A percentile compares a stretch with the other conserved stretches of the same genome.
Conservation (phyloP, 2,113 vertebrate genomes). For the Microcebus lehilahytsara region DNA sequence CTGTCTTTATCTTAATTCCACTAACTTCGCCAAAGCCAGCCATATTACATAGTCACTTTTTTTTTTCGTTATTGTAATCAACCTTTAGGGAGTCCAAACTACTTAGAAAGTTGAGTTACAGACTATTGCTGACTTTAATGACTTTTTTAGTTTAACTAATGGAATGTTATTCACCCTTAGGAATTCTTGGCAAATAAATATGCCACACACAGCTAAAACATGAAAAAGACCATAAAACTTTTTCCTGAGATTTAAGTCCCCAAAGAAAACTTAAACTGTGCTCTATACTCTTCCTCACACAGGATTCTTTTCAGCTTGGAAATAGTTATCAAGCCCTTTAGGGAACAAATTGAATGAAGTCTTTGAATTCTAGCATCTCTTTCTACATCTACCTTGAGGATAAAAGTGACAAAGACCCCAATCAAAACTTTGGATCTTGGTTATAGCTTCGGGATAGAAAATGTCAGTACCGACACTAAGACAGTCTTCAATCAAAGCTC, state of each 20-base stretch:
- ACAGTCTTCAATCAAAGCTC: not conserved
- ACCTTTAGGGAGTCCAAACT: not conserved
- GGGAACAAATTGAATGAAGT: constrained; percentile 14
- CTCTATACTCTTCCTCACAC: not conserved
- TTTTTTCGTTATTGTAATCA: not conserved
- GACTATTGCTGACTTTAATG: not conserved
- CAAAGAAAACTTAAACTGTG: not conserved
- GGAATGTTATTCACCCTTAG: not conserved
- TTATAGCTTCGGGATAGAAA: not conserved
- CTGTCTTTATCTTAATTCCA: not conserved
- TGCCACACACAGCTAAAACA: not conserved
- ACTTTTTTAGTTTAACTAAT: not conserved
- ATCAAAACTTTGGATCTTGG: constrained; percentile 46
- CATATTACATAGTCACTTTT: not conserved
- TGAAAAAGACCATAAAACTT: not conserved
- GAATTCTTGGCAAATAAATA: not conserved
- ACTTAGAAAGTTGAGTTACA: not conserved
- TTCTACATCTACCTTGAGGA: not conserved
- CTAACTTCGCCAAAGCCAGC: not conserved
- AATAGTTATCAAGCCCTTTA: not conserved
- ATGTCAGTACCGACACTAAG: not conserved
- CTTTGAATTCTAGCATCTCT: constrained; percentile 45
- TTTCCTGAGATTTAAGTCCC: not conserved
- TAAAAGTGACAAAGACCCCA: constrained; percentile 15
- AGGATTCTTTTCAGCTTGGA: not conserved